phyloP scores from a whole-genome alignment of 2,113 vertebrate genomes.

The Copsychus sechellarum region DNA sequence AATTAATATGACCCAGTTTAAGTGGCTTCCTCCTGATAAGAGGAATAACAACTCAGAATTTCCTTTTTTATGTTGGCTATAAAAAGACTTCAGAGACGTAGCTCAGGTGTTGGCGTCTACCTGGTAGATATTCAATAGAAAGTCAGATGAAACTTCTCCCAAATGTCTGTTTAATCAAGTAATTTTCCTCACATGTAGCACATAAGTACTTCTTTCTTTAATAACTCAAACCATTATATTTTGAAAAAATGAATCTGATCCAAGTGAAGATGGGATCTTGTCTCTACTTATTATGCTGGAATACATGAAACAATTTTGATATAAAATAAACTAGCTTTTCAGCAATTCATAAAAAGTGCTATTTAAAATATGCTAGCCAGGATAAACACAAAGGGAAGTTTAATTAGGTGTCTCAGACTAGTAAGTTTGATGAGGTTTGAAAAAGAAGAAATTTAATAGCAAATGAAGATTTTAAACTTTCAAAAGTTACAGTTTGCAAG shows the following conservation, averaged over 20 bases:
- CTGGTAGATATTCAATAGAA: not conserved
- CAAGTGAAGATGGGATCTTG: not conserved
- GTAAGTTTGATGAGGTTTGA: not conserved
- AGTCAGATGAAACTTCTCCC: not conserved
- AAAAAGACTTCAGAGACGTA: not conserved
- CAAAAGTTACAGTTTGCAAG: not conserved
- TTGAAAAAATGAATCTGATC: not conserved
- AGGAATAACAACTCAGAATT: not conserved
- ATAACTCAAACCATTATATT: not conserved
- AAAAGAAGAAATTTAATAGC: not conserved
- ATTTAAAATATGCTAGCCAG: not conserved
- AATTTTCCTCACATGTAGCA: not conserved
- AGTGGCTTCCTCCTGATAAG: not conserved
- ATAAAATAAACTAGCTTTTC: not conserved
- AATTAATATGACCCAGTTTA: not conserved
- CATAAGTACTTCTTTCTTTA: not conserved
- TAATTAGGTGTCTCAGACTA: not conserved
- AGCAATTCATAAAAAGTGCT: not conserved
- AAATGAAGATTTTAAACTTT: not conserved
- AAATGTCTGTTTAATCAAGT: not conserved
- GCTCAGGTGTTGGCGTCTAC: not conserved
- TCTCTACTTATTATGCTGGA: not conserved
- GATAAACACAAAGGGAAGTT: not conserved
- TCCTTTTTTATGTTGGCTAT: not conserved
- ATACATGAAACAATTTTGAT: not conserved